Evolutionary conservation across 2,113 vertebrate species (phyloP).

Genomic region (Dolichallabes microphthalmus): DNA sequence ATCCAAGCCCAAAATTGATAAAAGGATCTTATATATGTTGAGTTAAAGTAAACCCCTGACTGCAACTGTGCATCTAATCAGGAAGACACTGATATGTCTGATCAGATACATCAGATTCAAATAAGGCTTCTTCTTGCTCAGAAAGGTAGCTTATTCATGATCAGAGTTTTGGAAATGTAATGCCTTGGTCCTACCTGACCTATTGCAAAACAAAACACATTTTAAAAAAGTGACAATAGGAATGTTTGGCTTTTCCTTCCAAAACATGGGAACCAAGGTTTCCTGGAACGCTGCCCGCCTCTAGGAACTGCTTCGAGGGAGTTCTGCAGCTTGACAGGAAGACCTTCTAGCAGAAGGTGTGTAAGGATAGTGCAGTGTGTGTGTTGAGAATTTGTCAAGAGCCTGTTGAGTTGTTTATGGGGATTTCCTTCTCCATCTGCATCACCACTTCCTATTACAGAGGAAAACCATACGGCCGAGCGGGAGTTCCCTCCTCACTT

Average conservation of each 20-base stretch:
- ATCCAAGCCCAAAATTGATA: too few relatives aligned
- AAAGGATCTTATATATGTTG: too few relatives aligned
- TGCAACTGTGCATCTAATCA: too few relatives aligned
- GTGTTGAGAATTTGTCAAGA: conserved; percentile 12
- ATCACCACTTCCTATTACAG: conserved; percentile 55
- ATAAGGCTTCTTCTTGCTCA: conserved; percentile 8
- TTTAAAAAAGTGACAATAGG: conserved; percentile 60
- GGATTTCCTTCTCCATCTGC: conserved; percentile 61
- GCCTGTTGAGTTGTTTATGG: conserved; percentile 53
- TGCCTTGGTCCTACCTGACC: conserved; percentile 50
- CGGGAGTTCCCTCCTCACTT: conserved; percentile 61
- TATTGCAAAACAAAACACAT: conserved; percentile 62
- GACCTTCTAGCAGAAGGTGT: conserved; percentile 31
- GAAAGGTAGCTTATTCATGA: conserved; percentile 49
- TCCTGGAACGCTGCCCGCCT: conserved; percentile 65
- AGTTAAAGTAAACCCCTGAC: too few relatives aligned
- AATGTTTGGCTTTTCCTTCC: conserved; percentile 60
- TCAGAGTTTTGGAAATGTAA: conserved; percentile 55
- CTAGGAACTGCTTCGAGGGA: conserved; percentile 61
- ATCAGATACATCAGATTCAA: conserved; percentile 22
- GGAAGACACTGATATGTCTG: too few relatives aligned
- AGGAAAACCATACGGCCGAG: conserved; percentile 35
- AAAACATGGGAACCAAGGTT: conserved; percentile 64
- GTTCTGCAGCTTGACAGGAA: conserved; percentile 58
- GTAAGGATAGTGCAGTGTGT: conserved; percentile 24